Evolutionary conservation across 2,797 vertebrate species (phyloP), one percentile per base, ranked within the genome.

Genomic region (Atherinosoma microstoma): DNA sequence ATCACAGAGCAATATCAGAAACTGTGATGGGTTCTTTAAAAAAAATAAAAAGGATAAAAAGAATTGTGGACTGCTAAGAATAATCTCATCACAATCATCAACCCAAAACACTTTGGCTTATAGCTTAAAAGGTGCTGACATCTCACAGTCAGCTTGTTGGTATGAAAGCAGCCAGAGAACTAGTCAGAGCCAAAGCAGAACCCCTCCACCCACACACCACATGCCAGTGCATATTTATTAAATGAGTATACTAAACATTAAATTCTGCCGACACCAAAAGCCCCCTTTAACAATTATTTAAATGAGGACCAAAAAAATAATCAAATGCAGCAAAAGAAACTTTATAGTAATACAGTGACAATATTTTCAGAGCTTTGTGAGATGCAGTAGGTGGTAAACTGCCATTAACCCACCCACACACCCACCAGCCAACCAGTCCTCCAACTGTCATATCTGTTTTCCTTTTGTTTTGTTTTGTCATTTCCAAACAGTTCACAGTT

Each of bases 21-120:
- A 56, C 18, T 30, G 10, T 32, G 16, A 64, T 7, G 24, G 16
- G 61, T 29, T 65, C 53, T 45, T 61, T 4, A 73, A 30, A 60
- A 73, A 57, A 35, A 35, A 35, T 10, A 8, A 27, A 27, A 27
- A 2, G 2, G 2, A 27, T 27, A 27, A 27, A 27, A 27, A 27
- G 24, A 36, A 9, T 34, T 59, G 32, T 27, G 63, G 42, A 66
- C 42, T 71, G 38, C 24, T 22, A 35, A 51, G 22, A 76, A 29
- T 16, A 36, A 20, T 76, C 40, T 61, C 51, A 73, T 30, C 61
- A 56, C 35, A 73, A 62, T 80, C 77, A 70, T 30, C 3, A 63
- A 29, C 64, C 16, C 35, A 57, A 6, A 13, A 42, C 54, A 58
- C 57, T 70, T 62, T 27, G 49, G 42, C 42, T 75, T 64, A 12